phyloP scores from a whole-genome alignment of 2,888 invertebrate genomes.

The Gandaritis pyraliata region DNA sequence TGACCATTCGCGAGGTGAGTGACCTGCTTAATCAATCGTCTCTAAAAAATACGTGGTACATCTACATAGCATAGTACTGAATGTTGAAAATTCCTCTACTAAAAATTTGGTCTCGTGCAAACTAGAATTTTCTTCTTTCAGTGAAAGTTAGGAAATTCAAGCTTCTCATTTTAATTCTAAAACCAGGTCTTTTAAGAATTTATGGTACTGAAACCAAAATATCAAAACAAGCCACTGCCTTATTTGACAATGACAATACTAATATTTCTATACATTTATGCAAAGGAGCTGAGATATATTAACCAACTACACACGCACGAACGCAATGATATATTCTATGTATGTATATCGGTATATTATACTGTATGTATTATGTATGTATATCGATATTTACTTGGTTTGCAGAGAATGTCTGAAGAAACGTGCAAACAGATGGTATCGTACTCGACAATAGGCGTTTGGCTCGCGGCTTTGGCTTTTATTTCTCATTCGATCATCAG shows the following conservation, averaged over 20 bases:
- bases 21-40: neutral
- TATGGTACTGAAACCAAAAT: neutral
- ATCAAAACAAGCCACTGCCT: neutral
- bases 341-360: slow-evolving; percentile 70
- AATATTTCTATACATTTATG: slow-evolving; percentile 2
- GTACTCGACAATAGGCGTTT: slow-evolving; percentile 79
- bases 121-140: too few species aligned
- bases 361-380: slow-evolving; percentile 61
- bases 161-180: too few species aligned
- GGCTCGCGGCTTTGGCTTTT: slow-evolving; percentile 75
- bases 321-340: slow-evolving; percentile 42
- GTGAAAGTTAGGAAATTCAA: too few species aligned
- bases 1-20: slow-evolving; percentile 95
- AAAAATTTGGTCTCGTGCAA: too few species aligned
- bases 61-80: too few species aligned
- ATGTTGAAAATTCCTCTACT: too few species aligned
- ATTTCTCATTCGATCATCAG: slow-evolving; percentile 78
- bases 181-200: neutral
- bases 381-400: slow-evolving; percentile 84
- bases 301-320: slow-evolving; percentile 50
- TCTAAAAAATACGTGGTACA: too few species aligned
- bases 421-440: slow-evolving; percentile 92
- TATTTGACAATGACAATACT: slow-evolving; percentile 5
- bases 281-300: neutral
- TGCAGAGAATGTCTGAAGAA: slow-evolving; percentile 93